A percentile compares a stretch with the other conserved stretches of the same genome.
phyloP scores from a whole-genome alignment of 2,888 invertebrate genomes.

The Pseudococcus viburni region DNA sequence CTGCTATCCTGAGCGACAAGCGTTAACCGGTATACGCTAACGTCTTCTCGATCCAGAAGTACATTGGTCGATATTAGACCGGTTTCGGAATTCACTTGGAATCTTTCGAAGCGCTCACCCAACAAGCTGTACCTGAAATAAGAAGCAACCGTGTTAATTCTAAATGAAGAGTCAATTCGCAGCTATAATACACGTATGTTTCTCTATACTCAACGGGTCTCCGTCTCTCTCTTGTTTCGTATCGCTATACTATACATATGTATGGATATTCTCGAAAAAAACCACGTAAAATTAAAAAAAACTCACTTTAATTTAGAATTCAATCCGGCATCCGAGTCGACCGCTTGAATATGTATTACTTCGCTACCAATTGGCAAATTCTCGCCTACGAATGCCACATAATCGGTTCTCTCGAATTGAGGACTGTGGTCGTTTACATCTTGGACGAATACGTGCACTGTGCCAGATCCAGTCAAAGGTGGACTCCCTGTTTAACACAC shows the following conservation, averaged over 20 bases:
- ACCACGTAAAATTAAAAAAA: constrained; percentile 31
- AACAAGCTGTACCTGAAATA: constrained; percentile 80
- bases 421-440: constrained; percentile 96
- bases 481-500: constrained; percentile 81
- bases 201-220: neutral
- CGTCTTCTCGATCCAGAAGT: constrained; percentile 85
- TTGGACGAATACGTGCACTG: constrained; percentile 89
- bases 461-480: constrained; percentile 92
- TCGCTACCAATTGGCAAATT: constrained; percentile 85
- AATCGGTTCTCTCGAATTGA: constrained; percentile 86
- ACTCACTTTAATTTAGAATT: constrained; percentile 86
- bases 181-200: neutral
- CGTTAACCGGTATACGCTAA: constrained; percentile 83
- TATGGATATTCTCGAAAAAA: neutral
- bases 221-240: neutral
- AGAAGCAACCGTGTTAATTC: constrained; percentile 45
- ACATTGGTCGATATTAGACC: constrained; percentile 84
- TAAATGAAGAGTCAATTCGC: constrained; percentile 38
- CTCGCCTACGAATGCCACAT: constrained; percentile 84
- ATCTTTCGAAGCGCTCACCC: constrained; percentile 86
- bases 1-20: constrained; percentile 92
- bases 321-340: constrained; percentile 85
- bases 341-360: constrained; percentile 84
- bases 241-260: neutral
- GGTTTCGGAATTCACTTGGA: constrained; percentile 83